Evolutionary conservation across 2,113 vertebrate species (phyloP).

Genomic region (Neodon shergylaensis): DNA sequence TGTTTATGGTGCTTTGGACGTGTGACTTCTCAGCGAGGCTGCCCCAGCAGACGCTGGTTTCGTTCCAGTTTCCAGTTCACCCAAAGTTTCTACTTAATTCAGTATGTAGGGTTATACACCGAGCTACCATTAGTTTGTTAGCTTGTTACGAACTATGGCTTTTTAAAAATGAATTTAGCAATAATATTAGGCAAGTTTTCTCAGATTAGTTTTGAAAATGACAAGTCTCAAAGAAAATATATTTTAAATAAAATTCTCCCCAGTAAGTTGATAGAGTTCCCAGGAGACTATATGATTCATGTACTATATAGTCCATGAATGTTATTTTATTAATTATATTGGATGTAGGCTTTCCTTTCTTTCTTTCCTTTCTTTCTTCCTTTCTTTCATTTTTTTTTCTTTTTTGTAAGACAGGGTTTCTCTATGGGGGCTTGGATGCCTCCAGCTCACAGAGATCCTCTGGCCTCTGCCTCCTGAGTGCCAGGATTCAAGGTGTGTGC

Average conservation of each 20-base stretch:
- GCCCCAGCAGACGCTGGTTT: too few relatives aligned
- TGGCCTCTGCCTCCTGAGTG: not conserved
- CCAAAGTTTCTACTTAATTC: constrained; percentile 19
- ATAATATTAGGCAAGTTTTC: not conserved
- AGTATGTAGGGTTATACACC: not conserved
- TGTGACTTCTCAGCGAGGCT: not conserved
- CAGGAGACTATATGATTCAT: not conserved
- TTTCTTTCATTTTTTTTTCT: accelerated
- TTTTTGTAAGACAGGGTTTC: not conserved
- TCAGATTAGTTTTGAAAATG: constrained; percentile 11
- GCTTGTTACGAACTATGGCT: not conserved
- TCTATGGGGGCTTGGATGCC: not conserved
- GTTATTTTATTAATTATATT: not conserved
- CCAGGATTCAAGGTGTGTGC: not conserved
- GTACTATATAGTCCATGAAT: not conserved
- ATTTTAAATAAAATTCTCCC: constrained; percentile 4
- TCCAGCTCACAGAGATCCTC: not conserved
- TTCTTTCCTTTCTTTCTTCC: accelerated
- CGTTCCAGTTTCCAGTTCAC: constrained; percentile 35
- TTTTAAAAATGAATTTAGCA: constrained; percentile 37
- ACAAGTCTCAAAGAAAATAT: not conserved
- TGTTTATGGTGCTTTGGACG: constrained; percentile 40
- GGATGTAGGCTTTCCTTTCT: not conserved
- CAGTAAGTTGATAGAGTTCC: not conserved
- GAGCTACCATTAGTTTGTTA: not conserved